Evolutionary conservation across 2,113 vertebrate species (phyloP), one percentile per base, ranked within the genome.

Genomic region (Herpetotheres cachinnans): DNA sequence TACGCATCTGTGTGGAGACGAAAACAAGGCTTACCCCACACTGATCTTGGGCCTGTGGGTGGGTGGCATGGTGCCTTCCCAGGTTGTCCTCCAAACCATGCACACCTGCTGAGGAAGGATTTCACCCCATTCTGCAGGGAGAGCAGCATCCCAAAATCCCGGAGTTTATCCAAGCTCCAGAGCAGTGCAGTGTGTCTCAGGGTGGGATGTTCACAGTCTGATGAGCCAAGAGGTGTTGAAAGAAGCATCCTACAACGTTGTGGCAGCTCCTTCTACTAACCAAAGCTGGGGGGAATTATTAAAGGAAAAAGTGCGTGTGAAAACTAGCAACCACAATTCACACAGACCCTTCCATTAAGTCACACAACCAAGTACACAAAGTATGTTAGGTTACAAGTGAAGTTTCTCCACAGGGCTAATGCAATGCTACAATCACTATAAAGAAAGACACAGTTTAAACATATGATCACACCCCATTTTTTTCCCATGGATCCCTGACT

Each of bases 21-120:
- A 17, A 40, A 76, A 32, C 0, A 0, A 13, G 19, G 9, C n/a
- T 69, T 67, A 4, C 19, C 7, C 27, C 27, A 29, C 1, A 3
- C 7, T 0, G 0, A 1, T 46, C 2, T 52, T 24, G 32, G 50
- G 10, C 20, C 4, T 27, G 8, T 46, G 44, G 20, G 20, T 40
- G 13, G 7, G 10, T 38, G 32, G 27, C 38, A 77, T 1, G 0
- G 20, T 52, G 29, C 7, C 34, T 70, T 70, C 25, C n/a, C 10
- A 46, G 12, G 9, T 17, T 40, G 24, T 54, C 29, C 9, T 67
- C 30, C 59, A 42, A 73, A 44, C 27, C 2, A 0, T 50, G 15
- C 10, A 58, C 8, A 46, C 3, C 16, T 1, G 1, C 13, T 2
- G 0, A 36, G 24, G 17, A 6, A 40, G 8, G 10, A 47, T 65